Base-by-base conservation (phyloP, 2,888 invertebrate species). In the Pristionchus arcanus region DNA sequence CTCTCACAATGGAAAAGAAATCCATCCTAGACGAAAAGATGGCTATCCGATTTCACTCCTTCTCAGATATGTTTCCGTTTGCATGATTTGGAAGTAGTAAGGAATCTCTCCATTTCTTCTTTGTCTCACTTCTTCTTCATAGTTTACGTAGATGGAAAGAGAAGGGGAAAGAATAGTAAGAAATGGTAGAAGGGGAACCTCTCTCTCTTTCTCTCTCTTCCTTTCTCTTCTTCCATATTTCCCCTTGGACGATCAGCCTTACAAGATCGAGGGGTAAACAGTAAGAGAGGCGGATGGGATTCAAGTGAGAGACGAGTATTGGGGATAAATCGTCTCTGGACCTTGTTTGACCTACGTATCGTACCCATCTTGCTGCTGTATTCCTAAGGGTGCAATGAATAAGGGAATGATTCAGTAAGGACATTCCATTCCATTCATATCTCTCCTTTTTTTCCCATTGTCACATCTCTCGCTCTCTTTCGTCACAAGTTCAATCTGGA, bases 221-320 rank as follows among this genome's bases (percentile, higher is more conserved):
- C 63, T n/a, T n/a, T n/a, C 55, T 49, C 55, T 84, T 28, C 85
- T 42, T 59, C 59, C 63, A 31, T 85, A 59, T 63, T 85, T 85
- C 85, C 85, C 59, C 63, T 85, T 85, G 63, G 59, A 85, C 63
- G 63, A 59, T 59, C 63, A 42, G 28, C 63, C 34, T 19, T 85
- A 85, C 85, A 55, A 85, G 34, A 85, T 55, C 34, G 85, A 28
- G 85, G 81, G 28, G 81, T 83, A 83, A 83, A 83, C 81, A 83
- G 49, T 83, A 83, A 53, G 42, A 53, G 81, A 83, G 53, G 49
- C 74, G 74, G 74, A 74, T 37, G 74, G 37, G 74, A 74, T 74
- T 74, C 74, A 74, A 74, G 74, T 15, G 37, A 31, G 74, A 37
- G 37, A 37, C 74, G 37, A 74, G 74, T 74, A 74, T 74, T 74